Evolutionary conservation across 2,888 invertebrate genomes (phyloP).

Genomic region (Stictocephala bisonia): DNA sequence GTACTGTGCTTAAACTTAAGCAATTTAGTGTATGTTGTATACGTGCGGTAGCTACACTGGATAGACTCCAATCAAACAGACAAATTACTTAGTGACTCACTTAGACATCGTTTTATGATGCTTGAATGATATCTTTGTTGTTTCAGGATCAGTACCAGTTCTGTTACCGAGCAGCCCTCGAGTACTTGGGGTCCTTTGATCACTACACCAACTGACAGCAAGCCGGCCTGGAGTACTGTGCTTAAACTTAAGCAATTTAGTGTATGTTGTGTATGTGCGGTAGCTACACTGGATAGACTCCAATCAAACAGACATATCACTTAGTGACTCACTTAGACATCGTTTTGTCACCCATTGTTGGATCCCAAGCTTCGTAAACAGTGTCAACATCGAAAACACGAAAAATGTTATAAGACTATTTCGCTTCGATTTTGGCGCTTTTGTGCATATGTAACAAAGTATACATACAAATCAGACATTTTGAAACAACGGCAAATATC

Average conservation of each 20-base stretch:
- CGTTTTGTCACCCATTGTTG: slow-evolving; percentile 13
- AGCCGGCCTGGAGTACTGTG: slow-evolving; percentile 39
- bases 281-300: slow-evolving; percentile 12
- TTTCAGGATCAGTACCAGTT: slow-evolving; percentile 98
- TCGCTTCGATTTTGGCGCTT: slow-evolving; percentile 33
- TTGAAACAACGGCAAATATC: not conserved
- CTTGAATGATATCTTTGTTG: slow-evolving; percentile 52
- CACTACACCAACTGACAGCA: slow-evolving; percentile 77
- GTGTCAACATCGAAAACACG: too few relatives aligned
- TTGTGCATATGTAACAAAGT: slow-evolving; percentile 26
- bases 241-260: slow-evolving; percentile 6
- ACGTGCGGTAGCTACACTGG: slow-evolving; percentile 10
- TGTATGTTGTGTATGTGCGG: slow-evolving; percentile 12
- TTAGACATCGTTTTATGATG: too few relatives aligned
- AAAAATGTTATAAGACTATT: too few relatives aligned
- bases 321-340: slow-evolving; percentile 16
- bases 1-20: slow-evolving; percentile 36
- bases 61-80: slow-evolving; percentile 23
- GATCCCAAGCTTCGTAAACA: too few relatives aligned
- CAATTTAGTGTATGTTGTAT: not conserved
- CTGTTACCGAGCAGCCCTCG: slow-evolving; percentile 98
- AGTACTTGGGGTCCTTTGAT: slow-evolving; percentile 98
- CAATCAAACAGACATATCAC: slow-evolving; percentile 29
- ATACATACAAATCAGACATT: not conserved
- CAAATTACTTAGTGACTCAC: slow-evolving; percentile 15